These are phyloP conservation scores for Cacoxenus indagator DNA, from an alignment of 2,888 invertebrate genomes.

Conservation along the genomic window DNA sequence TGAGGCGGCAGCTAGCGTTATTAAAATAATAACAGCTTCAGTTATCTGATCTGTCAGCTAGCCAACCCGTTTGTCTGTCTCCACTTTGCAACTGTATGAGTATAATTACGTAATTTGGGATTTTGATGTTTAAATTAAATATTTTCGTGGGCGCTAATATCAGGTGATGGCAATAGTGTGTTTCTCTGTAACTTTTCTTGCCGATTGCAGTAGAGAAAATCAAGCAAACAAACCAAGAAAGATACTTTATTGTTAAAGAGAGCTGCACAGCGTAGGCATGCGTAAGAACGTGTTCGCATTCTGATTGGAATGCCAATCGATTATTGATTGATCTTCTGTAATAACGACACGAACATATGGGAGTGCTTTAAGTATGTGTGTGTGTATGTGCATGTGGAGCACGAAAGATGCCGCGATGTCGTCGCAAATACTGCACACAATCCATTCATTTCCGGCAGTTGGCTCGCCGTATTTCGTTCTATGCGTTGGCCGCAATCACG, in stretches of 20 bases:
- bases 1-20: no score
- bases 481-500: conserved; percentile 7
- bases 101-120: no score
- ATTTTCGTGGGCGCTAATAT: not conserved
- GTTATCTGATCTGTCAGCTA: no score
- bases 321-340: not conserved
- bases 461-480: not conserved
- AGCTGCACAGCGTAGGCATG: not conserved
- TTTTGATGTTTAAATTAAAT: no score
- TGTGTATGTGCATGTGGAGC: not conserved
- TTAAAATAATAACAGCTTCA: no score
- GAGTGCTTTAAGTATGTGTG: no score
- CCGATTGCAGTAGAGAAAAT: not conserved
- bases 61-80: no score
- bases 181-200: not conserved
- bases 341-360: not conserved
- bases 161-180: not conserved
- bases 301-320: not conserved
- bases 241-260: no score
- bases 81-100: no score
- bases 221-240: not conserved
- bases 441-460: conserved; percentile 10
- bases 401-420: not conserved
- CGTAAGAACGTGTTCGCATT: not conserved
- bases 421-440: not conserved